Base-by-base conservation (phyloP, 2,797 vertebrate species). In the Ctenopoma kingsleyae region DNA sequence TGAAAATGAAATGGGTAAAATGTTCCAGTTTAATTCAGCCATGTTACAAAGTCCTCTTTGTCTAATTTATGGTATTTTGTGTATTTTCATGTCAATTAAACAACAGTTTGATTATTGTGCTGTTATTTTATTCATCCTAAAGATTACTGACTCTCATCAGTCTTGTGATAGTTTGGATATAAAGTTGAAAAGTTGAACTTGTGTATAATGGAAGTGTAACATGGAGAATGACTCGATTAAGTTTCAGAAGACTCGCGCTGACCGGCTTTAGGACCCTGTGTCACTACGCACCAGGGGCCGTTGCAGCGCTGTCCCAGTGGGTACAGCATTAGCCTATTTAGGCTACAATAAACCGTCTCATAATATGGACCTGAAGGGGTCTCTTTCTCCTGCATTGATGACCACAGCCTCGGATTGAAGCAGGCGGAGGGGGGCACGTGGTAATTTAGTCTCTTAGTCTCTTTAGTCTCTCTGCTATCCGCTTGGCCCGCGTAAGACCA, bases 401-500 rank as follows among this genome's bases (percentile, higher is more conserved):
- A 92, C 87, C 94, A 70, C 81, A 79, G 88, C 89, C 92, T 94
- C 91, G 91, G 81, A 92, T 80, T 87, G 92, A 80, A 88, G 85
- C 83, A 76, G 54, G 64, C 46, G 90, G 23, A 35, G 67, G 89
- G 84, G 80, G 91, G 84, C 95, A 94, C 94, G 93, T 94, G 95
- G 93, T 94, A 88, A 92, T 88, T 82, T 84, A 85, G 87, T 88
- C 89, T 65, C 74, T 85, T 96, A 94, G n/a, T n/a, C n/a, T n/a
- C n/a, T n/a, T n/a, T n/a, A 94, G 95, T 95, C 95, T 87, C 83
- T 85, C 84, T 93, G 94, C 92, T 94, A 93, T 93, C 94, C 92
- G 60, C 91, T 93, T 93, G 93, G 93, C 93, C 86, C 84, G 78
- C 87, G 89, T 80, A 71, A 69, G 81, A 69, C 69, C 76, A 82